Percentiles rank a stretch among this genome's conserved stretches.
Evolutionary conservation across 2,888 invertebrate genomes (phyloP).

Genomic region (Drosophila multiciliata): DNA sequence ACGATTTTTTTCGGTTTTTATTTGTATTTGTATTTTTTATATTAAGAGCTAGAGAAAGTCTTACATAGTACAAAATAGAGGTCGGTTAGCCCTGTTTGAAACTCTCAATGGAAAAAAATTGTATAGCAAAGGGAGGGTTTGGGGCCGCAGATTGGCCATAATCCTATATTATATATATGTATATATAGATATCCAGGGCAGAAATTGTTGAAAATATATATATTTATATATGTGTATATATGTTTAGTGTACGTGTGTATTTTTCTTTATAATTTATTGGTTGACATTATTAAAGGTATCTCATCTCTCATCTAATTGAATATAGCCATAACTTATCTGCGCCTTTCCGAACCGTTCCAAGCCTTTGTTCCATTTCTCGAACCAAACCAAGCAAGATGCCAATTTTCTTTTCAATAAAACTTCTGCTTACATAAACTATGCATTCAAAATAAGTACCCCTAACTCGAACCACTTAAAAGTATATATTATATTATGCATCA

Average conservation of each 20-base stretch:
- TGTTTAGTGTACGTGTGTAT: conserved; percentile 13
- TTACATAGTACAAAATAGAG: conserved; percentile 60
- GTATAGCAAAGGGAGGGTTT: conserved; percentile 19
- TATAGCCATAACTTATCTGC: conserved; percentile 5
- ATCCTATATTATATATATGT: conserved; percentile 9
- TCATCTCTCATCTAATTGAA: conserved; percentile 14
- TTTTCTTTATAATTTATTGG: conserved; percentile 9
- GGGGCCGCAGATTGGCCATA: conserved; percentile 26
- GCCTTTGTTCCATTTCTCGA: background rate
- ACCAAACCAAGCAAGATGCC: conserved; percentile 4
- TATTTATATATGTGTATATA: conserved; percentile 19
- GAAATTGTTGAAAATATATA: conserved; percentile 35
- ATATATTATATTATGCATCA: conserved; percentile 35
- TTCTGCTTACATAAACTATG: conserved; percentile 2
- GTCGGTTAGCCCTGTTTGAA: conserved; percentile 44
- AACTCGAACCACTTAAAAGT: conserved; percentile 31
- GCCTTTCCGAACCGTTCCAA: background rate
- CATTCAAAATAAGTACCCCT: conserved; percentile 22
- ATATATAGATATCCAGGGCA: conserved; percentile 18
- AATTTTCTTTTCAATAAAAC: conserved; percentile 21
- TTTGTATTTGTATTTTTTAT: conserved; percentile 2
- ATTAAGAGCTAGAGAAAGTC: conserved; percentile 58
- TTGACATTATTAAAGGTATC: conserved; percentile 5
- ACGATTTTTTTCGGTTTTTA: conserved; percentile 17
- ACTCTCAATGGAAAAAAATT: conserved; percentile 44